Percentiles rank a stretch among this genome's conserved stretches.
Evolutionary conservation across 2,888 invertebrate genomes (phyloP).

Genomic region (Rhyacophila evoluta): DNA sequence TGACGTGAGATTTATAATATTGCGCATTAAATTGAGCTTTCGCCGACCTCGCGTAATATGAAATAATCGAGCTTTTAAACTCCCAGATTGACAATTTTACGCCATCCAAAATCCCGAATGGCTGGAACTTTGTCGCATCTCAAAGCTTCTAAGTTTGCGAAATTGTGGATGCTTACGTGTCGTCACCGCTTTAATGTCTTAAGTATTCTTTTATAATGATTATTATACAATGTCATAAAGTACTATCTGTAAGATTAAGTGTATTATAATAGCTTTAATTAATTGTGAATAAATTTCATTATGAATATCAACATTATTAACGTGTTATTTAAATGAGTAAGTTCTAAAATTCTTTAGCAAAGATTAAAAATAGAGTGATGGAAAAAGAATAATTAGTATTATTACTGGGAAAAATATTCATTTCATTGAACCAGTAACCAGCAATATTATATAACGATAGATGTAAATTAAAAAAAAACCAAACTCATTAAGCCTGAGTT

Average conservation of each 20-base stretch:
- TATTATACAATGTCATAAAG: background rate
- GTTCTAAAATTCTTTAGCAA: no score
- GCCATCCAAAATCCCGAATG: slow-evolving; percentile 1
- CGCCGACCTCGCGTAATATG: slow-evolving; percentile 18
- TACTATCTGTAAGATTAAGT: background rate
- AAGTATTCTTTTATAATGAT: slow-evolving; percentile 15
- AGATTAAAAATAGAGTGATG: no score
- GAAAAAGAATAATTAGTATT: no score
- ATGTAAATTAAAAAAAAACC: no score
- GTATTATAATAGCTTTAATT: background rate
- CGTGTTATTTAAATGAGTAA: no score
- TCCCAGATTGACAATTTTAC: slow-evolving; percentile 13
- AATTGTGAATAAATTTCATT: background rate
- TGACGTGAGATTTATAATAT: background rate
- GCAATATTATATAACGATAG: no score
- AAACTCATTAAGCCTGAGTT: no score
- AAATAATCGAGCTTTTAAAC: slow-evolving; percentile 24
- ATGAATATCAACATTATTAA: no score
- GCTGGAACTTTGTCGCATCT: slow-evolving; percentile 13
- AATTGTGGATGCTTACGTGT: slow-evolving; percentile 10
- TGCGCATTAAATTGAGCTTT: background rate
- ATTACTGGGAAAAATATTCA: no score
- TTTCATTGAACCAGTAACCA: no score
- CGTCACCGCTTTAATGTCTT: background rate
- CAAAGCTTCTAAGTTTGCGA: background rate